phyloP scores from a whole-genome alignment of 2,797 vertebrate species.

The Selene dorsalis region DNA sequence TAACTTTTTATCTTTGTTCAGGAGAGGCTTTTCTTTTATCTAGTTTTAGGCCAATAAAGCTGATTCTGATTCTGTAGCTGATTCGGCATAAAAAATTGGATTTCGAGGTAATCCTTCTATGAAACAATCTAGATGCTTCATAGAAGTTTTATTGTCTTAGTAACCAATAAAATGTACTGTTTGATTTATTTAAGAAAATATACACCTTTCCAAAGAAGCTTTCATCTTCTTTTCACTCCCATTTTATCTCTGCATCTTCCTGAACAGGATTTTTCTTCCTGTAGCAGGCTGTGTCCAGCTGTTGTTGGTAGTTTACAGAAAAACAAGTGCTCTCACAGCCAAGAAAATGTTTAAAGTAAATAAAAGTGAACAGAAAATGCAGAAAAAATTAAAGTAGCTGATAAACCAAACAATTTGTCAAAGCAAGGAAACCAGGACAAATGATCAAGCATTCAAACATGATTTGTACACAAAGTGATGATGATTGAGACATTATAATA shows the following conservation, averaged over 20 bases:
- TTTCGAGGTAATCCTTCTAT: neutral
- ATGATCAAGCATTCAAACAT: neutral
- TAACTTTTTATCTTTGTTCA: too few species aligned
- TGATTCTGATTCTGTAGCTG: too few species aligned
- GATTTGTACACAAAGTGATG: neutral
- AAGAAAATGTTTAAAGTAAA: neutral
- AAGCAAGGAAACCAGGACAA: neutral
- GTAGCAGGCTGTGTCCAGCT: neutral
- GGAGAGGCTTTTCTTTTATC: too few species aligned
- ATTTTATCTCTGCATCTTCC: neutral
- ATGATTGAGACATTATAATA: neutral
- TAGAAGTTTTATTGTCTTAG: too few species aligned
- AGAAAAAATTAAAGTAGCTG: neutral
- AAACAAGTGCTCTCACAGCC: neutral
- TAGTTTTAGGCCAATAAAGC: too few species aligned
- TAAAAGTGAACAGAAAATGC: neutral
- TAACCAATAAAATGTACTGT: neutral
- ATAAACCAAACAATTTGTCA: neutral
- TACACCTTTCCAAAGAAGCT: neutral
- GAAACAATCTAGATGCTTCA: neutral
- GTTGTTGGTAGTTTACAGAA: conserved; percentile 1
- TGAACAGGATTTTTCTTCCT: neutral
- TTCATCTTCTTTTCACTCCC: neutral
- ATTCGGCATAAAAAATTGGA: neutral
- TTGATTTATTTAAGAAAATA: neutral